Base-by-base conservation (phyloP, 1,140 invertebrate species). In the Drosophila subpulchrella region DNA sequence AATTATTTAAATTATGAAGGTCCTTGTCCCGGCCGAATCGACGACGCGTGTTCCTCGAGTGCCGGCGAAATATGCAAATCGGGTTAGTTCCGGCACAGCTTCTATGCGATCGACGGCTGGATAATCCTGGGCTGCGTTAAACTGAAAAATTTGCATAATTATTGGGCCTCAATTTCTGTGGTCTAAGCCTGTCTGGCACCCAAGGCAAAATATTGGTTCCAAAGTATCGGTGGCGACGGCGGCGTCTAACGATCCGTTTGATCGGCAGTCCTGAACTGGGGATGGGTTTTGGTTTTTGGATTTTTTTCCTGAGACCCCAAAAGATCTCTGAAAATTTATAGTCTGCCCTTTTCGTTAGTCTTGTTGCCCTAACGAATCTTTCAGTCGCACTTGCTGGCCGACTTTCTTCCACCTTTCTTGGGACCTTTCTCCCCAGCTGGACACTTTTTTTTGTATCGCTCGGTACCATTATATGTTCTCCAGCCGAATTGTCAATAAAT, bases 1-100 rank as follows among this genome's bases (percentile, higher is more conserved):
- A 90, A 90, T 90, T 90, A 90, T 90, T 90, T 81, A 90, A 90
- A 90, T 90, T 90, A 90, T 90, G 86, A 89, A 89, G 84, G 84
- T 89, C 76, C 61, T 62, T 62, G 58, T 56, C 55, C 51, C 58
- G 24, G 32, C 10, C 27, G 41, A 34, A 70, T 38, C 51, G 38
- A 41, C 62, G 83, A 88, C 84, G 84, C 84, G 84, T 89, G 84
- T 89, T 90, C 41, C 73, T 89, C 83, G 81, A 81, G 74, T 68
- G 81, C 55, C 79, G 75, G 44, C 17, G 60, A 42, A 71, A 81
- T 78, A 82, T 89, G 84, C 84, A 89, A 84, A 89, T 90, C 65
- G 53, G 76, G 44, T 89, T 89, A 84, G 85, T 81, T 89, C 81
- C 84, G 84, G 85, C 81, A 42, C 77, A 88, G 80, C 84, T 79